Evolutionary conservation across 2,888 invertebrate genomes (phyloP).

Genomic region (Nycteola revayana): DNA sequence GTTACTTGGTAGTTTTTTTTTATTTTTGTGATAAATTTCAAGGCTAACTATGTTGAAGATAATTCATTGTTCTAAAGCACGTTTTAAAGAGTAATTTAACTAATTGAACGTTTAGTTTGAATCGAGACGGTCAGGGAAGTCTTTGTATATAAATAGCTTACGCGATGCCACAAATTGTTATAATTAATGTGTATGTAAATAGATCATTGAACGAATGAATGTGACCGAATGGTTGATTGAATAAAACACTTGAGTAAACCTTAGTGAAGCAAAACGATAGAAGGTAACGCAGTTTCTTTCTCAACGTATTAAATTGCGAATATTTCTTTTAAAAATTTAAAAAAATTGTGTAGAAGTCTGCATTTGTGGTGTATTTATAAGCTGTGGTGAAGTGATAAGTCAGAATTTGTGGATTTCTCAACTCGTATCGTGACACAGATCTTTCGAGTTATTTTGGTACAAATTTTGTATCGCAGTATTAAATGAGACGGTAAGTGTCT

Average conservation of each 20-base stretch:
- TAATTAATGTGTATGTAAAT: conserved; percentile 54
- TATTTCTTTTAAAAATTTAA: too few relatives aligned
- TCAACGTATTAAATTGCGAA: too few relatives aligned
- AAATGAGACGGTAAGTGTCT: conserved; percentile 35
- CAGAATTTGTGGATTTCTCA: conserved; percentile 9
- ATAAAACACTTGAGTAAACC: conserved; percentile 21
- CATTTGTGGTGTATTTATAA: neutral
- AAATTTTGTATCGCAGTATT: conserved; percentile 15
- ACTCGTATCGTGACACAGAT: conserved; percentile 20
- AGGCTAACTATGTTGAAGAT: conserved; percentile 12
- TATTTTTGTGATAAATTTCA: conserved; percentile 9
- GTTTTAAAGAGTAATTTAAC: conserved; percentile 22
- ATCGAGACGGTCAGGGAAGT: conserved; percentile 15
- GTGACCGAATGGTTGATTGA: conserved; percentile 17
- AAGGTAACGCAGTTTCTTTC: too few relatives aligned
- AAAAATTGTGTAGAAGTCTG: conserved; percentile 2
- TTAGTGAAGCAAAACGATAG: conserved; percentile 18
- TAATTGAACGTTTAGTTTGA: conserved; percentile 17
- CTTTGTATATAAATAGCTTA: conserved; percentile 33
- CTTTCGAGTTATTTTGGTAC: conserved; percentile 24
- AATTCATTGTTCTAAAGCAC: conserved; percentile 10
- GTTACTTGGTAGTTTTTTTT: too few relatives aligned
- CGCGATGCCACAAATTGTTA: conserved; percentile 44
- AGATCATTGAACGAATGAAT: conserved; percentile 41
- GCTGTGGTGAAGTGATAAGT: conserved; percentile 7